Evolutionary conservation across 2,113 vertebrate species (phyloP), one percentile per base, ranked within the genome.

Genomic region (Ictalurus punctatus): DNA sequence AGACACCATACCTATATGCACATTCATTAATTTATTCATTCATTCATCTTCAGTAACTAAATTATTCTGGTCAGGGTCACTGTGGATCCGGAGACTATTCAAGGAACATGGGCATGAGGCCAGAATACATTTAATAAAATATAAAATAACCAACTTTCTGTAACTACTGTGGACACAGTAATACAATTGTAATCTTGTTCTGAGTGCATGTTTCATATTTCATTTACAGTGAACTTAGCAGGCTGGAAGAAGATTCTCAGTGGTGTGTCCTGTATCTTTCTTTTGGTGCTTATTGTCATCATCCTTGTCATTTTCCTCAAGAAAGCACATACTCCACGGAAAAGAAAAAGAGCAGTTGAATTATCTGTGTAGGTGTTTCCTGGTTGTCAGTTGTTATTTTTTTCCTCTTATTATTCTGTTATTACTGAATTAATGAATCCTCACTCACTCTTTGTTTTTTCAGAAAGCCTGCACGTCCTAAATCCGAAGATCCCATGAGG

Each of bases 161-260:
- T 81, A 8, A 81, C 14, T 58, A 30, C n/a, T 83, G 9, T 27
- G 2, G 16, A 16, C 44, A 44, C 19, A 63, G 0, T 44, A 16
- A 14, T 44, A n/a, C 14, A 4, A 44, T 61, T 1, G 27, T 63
- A 44, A 12, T 25, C 23, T 27, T 83, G 34, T 83, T 63, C 23
- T 83, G 4, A 63, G 1, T 30, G 14, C 4, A 44, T 40, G 58
- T 83, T 83, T 8, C 61, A 79, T 92, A 6, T 92, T 73, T 88
- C 37, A 78, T 93, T 63, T 85, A 54, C 92, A 96, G 96, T 96
- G 88, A 95, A 91, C 65, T 25, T 94, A 87, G 95, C 95, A 0
- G 73, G 56, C 6, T 96, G 96, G 95, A 96, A 96, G 91, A 95
- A 94, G 91, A 91, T 88, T 37, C 83, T 95, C 3, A 94, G 95